phyloP scores from a whole-genome alignment of 1,140 invertebrate genomes.

The Acromyrmex heyeri region DNA sequence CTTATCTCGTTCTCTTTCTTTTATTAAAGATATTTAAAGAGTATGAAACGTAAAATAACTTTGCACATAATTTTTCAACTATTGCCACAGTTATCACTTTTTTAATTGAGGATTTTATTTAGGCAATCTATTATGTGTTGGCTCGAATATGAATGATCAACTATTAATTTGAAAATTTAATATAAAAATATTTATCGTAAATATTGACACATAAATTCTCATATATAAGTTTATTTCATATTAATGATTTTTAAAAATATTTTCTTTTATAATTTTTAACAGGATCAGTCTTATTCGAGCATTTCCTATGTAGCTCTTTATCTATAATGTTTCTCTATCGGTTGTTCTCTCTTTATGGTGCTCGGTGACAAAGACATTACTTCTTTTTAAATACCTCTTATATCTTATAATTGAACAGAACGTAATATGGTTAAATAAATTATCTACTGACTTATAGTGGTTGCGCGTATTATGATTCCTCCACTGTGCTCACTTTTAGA shows the following conservation, averaged over 20 bases:
- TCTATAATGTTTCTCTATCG: slow-evolving; percentile 60
- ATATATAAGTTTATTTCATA: neutral
- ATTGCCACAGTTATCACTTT: slow-evolving; percentile 15
- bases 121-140: neutral
- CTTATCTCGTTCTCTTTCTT: slow-evolving; percentile 15
- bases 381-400: slow-evolving; percentile 21
- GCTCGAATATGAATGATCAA: slow-evolving; percentile 5
- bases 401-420: slow-evolving; percentile 53
- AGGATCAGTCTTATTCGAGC: slow-evolving; percentile 20
- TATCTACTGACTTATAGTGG: slow-evolving; percentile 82
- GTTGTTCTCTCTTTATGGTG: slow-evolving; percentile 65
- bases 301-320: slow-evolving; percentile 52
- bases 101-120: slow-evolving; percentile 12
- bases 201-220: slow-evolving; percentile 20
- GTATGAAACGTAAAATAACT: slow-evolving; percentile 9
- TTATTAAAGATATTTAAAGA: neutral
- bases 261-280: neutral
- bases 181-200: neutral
- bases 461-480: slow-evolving; percentile 81
- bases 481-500: slow-evolving; percentile 83
- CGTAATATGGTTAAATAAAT: slow-evolving; percentile 68
- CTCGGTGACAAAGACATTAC: slow-evolving; percentile 59
- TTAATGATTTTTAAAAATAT: neutral
- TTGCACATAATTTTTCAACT: slow-evolving; percentile 11
- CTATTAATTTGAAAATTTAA: neutral